These are phyloP conservation scores for Leptinotarsa rubiginosa DNA, from an alignment of 2,888 invertebrate genomes.

Conservation along the genomic window DNA sequence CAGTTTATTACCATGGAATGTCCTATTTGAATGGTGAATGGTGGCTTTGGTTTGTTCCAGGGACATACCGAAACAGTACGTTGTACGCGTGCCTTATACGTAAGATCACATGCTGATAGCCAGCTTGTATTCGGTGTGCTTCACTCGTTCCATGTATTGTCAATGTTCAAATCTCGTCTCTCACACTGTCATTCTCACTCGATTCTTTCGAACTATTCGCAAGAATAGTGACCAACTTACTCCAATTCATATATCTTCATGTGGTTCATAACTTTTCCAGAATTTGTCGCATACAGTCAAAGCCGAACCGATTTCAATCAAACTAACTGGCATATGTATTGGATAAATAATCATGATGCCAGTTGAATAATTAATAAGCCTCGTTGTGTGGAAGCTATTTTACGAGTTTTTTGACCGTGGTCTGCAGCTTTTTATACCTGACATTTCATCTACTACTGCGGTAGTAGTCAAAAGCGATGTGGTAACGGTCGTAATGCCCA, in stretches of 20 bases:
- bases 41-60: conserved; percentile 68
- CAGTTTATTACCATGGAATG: conserved; percentile 36
- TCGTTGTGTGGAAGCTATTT: no score
- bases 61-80: conserved; percentile 82
- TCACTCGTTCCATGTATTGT: conserved; percentile 26
- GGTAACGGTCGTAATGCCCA: no score
- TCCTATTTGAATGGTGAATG: conserved; percentile 58
- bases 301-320: background rate
- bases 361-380: no score
- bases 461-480: no score
- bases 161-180: conserved; percentile 4
- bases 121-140: conserved; percentile 44
- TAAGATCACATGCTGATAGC: conserved; percentile 70
- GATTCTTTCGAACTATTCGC: background rate
- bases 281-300: no score
- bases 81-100: conserved; percentile 88
- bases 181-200: background rate
- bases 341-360: background rate
- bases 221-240: background rate
- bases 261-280: conserved; percentile 9
- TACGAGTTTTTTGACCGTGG: no score
- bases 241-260: background rate
- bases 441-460: no score
- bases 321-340: background rate
- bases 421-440: no score